These are phyloP conservation scores for Plutella xylostella DNA, from an alignment of 2,888 invertebrate genomes.

Conservation along the genomic window DNA sequence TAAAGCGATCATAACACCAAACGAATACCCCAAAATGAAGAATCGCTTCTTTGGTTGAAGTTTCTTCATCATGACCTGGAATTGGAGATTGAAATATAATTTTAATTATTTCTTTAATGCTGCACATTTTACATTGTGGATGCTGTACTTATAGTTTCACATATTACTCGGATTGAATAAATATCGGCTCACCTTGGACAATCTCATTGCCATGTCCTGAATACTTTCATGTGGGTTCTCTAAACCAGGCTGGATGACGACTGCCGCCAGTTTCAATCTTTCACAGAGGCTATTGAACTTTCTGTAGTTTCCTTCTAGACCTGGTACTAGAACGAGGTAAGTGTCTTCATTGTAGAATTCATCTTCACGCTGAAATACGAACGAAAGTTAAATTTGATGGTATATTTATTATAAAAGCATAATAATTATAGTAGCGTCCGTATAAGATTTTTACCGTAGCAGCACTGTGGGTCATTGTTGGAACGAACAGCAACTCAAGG, in stretches of 20 bases:
- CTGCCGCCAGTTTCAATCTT: background rate
- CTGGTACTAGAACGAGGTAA: slow-evolving; percentile 34
- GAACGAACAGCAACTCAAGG: background rate
- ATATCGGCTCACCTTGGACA: slow-evolving; percentile 11
- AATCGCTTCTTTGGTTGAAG: slow-evolving; percentile 9
- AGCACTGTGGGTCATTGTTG: background rate
- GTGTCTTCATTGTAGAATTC: slow-evolving; percentile 18
- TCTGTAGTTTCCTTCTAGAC: slow-evolving; percentile 31
- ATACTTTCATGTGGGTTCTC: background rate
- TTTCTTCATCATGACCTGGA: slow-evolving; percentile 9
- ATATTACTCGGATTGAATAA: no score
- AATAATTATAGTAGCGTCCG: background rate
- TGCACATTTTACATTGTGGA: background rate
- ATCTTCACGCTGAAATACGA: slow-evolving; percentile 6
- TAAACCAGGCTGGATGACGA: background rate
- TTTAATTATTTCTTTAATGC: no score
- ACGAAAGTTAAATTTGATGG: background rate
- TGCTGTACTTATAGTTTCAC: background rate
- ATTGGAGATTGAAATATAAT: no score
- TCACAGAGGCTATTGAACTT: slow-evolving; percentile 21
- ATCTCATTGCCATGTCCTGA: background rate
- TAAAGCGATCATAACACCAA: slow-evolving; percentile 13
- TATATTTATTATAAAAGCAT: background rate
- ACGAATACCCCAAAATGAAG: slow-evolving; percentile 16
- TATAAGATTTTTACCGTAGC: background rate